phyloP scores from a whole-genome alignment of 2,113 vertebrate genomes.

The Dromaius novaehollandiae region DNA sequence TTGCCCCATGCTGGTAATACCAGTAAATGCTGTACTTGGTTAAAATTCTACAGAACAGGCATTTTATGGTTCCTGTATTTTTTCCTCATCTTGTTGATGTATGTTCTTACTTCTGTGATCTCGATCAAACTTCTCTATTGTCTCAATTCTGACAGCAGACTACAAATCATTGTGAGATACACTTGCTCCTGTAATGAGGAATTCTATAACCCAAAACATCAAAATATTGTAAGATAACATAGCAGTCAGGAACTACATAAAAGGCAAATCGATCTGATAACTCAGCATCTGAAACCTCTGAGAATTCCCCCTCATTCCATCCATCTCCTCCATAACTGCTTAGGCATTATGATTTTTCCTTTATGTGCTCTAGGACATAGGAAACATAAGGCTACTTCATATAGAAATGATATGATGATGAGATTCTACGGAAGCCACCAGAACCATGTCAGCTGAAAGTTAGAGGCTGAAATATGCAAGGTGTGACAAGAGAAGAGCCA shows the following conservation, averaged over 20 bases:
- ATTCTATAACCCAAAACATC: neutral
- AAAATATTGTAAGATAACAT: neutral
- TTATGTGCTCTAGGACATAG: neutral
- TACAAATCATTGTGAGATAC: neutral
- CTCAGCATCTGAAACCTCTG: neutral
- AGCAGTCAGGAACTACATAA: neutral
- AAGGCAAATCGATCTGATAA: neutral
- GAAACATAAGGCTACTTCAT: neutral
- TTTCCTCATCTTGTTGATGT: neutral
- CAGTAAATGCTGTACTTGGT: neutral
- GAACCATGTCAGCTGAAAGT: neutral
- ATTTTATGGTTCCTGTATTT: neutral
- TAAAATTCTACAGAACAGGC: neutral
- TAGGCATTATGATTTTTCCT: neutral
- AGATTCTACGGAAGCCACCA: neutral
- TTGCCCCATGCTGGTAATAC: neutral
- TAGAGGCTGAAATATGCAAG: neutral
- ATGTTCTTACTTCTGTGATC: neutral
- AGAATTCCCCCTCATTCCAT: neutral
- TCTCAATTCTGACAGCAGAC: neutral
- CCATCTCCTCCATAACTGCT: neutral
- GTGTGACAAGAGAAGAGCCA: neutral
- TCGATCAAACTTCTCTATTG: neutral
- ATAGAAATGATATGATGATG: too few species aligned
- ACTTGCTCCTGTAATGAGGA: neutral